Evolutionary conservation across 2,797 vertebrate species (phyloP).

Genomic region (Rhincodon typus): DNA sequence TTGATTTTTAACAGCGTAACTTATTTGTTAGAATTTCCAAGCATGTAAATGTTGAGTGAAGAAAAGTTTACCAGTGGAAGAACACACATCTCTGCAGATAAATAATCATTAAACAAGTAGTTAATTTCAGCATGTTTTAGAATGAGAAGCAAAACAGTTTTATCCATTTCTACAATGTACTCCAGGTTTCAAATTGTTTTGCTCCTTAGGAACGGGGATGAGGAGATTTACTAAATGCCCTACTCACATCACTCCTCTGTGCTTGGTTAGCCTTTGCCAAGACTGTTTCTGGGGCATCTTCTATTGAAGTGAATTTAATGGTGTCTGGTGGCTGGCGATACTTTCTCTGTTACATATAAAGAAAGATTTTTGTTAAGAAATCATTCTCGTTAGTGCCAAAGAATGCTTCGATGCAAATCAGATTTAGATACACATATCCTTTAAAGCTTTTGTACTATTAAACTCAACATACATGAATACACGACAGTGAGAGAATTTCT

Average conservation of each 20-base stretch:
- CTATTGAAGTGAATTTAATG: slow-evolving; percentile 29
- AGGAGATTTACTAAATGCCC: not conserved
- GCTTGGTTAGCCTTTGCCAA: slow-evolving; percentile 17
- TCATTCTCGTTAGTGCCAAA: not conserved
- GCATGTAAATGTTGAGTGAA: not conserved
- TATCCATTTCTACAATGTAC: not conserved
- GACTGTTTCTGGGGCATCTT: not conserved
- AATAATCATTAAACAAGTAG: not conserved
- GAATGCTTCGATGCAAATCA: not conserved
- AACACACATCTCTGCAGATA: not conserved
- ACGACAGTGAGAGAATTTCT: not conserved
- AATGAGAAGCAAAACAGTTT: not conserved
- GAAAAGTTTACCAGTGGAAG: not conserved
- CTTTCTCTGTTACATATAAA: not conserved
- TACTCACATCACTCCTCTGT: slow-evolving; percentile 32
- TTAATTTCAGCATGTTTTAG: not conserved
- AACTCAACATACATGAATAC: no score
- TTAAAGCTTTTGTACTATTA: not conserved
- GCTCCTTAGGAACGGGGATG: not conserved
- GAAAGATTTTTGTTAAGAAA: not conserved
- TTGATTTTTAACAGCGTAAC: not conserved
- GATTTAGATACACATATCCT: not conserved
- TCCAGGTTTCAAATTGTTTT: not conserved
- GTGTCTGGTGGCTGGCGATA: slow-evolving; percentile 25
- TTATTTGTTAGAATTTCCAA: not conserved